phyloP scores from a whole-genome alignment of 2,888 invertebrate species.

The Cyclophora albipunctata region DNA sequence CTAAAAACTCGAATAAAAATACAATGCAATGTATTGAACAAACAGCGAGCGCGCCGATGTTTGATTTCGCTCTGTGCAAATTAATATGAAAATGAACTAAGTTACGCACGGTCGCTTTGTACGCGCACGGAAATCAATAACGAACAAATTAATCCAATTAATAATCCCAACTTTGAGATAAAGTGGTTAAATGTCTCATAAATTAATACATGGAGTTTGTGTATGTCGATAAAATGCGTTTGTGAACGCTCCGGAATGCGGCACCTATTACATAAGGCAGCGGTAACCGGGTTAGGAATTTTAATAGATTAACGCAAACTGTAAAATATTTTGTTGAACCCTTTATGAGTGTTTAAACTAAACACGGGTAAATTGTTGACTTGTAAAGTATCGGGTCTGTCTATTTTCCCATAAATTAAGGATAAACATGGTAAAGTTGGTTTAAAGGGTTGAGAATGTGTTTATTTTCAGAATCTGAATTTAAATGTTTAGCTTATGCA shows the following conservation, averaged over 20 bases:
- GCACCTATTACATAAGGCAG: slow-evolving; percentile 1
- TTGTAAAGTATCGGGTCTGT: not conserved
- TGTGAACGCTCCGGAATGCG: slow-evolving; percentile 4
- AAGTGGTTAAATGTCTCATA: slow-evolving; percentile 35
- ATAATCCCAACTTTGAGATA: slow-evolving; percentile 26
- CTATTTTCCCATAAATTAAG: no score
- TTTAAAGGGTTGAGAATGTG: no score
- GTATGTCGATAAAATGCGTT: slow-evolving; percentile 25
- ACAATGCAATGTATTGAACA: not conserved
- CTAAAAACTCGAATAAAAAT: no score
- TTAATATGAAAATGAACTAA: slow-evolving; percentile 25
- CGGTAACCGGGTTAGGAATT: not conserved
- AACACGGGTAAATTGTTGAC: no score
- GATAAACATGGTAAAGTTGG: no score
- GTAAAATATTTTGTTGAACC: not conserved
- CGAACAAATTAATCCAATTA: slow-evolving; percentile 31
- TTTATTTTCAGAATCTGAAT: no score
- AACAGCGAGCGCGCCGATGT: slow-evolving; percentile 3
- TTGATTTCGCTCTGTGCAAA: slow-evolving; percentile 8
- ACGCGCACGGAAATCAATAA: slow-evolving; percentile 26
- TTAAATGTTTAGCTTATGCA: no score
- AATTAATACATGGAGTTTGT: slow-evolving; percentile 28
- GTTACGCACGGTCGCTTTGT: slow-evolving; percentile 12
- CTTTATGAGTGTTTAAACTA: not conserved
- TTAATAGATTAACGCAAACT: no score